Evolutionary conservation across 2,113 vertebrate species (phyloP), one percentile per base, ranked within the genome.

Genomic region (Pseudonaja textilis): DNA sequence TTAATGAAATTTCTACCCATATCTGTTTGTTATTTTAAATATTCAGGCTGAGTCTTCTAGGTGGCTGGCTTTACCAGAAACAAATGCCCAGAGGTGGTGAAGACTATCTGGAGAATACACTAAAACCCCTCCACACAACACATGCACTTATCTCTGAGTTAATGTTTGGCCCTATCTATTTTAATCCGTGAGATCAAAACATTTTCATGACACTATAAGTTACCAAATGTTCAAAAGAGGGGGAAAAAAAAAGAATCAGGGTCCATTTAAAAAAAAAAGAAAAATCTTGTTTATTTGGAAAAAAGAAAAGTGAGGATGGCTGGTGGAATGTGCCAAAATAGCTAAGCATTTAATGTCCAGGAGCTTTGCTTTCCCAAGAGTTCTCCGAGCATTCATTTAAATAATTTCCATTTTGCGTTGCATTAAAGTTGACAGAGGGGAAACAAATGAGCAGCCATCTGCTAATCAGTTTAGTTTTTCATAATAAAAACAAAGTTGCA

Each of bases 381-480:
- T 90, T 88, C 87, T 93, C 94, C 88, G 87, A 95, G 89, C 88
- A 14, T 69, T 95, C n/a, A 90, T 94, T 96, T 92, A 94, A 96
- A 92, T 94, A 95, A 95, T 94, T 94, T 96, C 95, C 90, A 90
- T 95, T 94, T 96, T 96, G 22, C 93, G 93, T 93, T 95, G 69
- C 91, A 95, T 96, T 95, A 89, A 85, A 95, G 87, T 89, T 96
- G 95, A 95, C 87, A 81, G 93, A 47, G 89, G 14, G 50, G 92
- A 90, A 23, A 2, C 69, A 94, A 96, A 96, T 94, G 87, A 95
- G 94, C 95, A 95, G 94, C 91, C 91, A 91, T 96, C 95, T 96
- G 93, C 95, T 97, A 95, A 97, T 96, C 94, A 94, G 94, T 95
- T 97, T 96, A 94, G 91, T 95, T 94, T 74, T 92, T 39, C 59